These are phyloP conservation scores for Drosophila pandora DNA, from an alignment of 1,140 invertebrate species.

Conservation along the genomic window DNA sequence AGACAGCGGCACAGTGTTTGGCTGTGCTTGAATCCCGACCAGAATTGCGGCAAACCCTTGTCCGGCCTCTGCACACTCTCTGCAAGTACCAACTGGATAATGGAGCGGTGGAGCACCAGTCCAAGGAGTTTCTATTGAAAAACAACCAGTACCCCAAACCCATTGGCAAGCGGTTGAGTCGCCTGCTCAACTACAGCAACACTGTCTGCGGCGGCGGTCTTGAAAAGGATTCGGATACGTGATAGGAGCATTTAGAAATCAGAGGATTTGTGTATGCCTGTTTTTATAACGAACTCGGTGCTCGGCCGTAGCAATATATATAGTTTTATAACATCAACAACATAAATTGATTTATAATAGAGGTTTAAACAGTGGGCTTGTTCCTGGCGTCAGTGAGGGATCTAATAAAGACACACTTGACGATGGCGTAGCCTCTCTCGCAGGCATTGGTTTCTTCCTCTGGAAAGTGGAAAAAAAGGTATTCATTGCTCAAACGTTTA, in stretches of 20 bases:
- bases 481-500: neutral
- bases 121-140: constrained; percentile 94
- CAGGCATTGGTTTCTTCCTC: constrained; percentile 67
- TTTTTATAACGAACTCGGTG: constrained; percentile 26
- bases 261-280: constrained; percentile 20
- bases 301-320: constrained; percentile 40
- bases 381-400: constrained; percentile 71
- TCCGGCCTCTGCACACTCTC: constrained; percentile 91
- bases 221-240: constrained; percentile 29
- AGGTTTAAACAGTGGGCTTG: constrained; percentile 59
- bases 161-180: constrained; percentile 91
- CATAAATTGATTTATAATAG: constrained; percentile 43
- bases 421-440: constrained; percentile 64
- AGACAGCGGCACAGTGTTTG: constrained; percentile 93
- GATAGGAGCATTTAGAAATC: constrained; percentile 20
- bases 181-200: constrained; percentile 83
- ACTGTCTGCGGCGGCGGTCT: constrained; percentile 39
- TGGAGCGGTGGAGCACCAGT: constrained; percentile 96
- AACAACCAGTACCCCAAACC: constrained; percentile 93
- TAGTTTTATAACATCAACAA: constrained; percentile 20
- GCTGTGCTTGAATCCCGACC: constrained; percentile 89
- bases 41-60: constrained; percentile 87
- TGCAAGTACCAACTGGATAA: constrained; percentile 94
- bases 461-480: constrained; percentile 11
- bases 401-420: constrained; percentile 65